Evolutionary conservation across 2,797 vertebrate genomes (phyloP).

Genomic region (Alectoris magna): DNA sequence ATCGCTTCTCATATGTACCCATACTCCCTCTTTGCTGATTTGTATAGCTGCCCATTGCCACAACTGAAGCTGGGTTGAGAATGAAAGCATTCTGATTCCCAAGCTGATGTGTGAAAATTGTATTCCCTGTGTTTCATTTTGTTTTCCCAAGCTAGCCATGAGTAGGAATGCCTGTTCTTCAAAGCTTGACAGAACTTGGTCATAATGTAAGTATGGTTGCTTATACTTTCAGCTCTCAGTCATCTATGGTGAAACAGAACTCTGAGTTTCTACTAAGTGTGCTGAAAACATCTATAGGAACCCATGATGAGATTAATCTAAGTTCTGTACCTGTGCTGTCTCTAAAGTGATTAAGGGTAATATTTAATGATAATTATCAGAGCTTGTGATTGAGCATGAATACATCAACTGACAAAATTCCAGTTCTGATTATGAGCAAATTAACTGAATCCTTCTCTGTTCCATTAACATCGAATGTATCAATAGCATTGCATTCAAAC

Average conservation of each 20-base stretch:
- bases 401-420: background rate
- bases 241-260: background rate
- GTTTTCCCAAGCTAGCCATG: background rate
- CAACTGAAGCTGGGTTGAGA: background rate
- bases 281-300: background rate
- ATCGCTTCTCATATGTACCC: background rate
- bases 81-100: background rate
- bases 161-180: background rate
- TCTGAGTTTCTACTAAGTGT: background rate
- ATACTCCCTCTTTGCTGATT: background rate
- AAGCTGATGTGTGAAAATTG: background rate
- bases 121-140: fast-evolving
- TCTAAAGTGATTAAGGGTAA: background rate
- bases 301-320: background rate
- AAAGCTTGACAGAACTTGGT: background rate
- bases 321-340: background rate
- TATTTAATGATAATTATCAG: background rate
- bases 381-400: background rate
- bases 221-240: background rate
- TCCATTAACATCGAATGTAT: background rate
- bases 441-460: background rate
- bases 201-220: background rate
- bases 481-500: background rate
- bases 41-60: background rate
- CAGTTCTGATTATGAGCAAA: background rate